phyloP scores from a whole-genome alignment of 2,113 vertebrate species.

The Empidonax alnorum region DNA sequence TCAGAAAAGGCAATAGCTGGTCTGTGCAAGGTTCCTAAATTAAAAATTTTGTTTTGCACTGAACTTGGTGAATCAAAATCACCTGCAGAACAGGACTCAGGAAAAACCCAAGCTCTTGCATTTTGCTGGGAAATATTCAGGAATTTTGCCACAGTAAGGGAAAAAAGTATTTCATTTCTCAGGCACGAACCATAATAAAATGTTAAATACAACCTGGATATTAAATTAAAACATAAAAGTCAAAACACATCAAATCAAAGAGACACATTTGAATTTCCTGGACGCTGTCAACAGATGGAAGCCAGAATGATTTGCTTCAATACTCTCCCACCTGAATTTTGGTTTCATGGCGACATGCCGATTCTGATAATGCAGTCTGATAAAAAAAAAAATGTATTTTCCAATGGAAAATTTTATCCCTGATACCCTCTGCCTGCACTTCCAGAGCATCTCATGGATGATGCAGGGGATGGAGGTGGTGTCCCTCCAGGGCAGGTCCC shows the following conservation, averaged over 20 bases:
- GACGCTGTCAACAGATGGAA: constrained; percentile 15
- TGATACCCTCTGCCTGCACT: neutral
- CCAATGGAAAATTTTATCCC: neutral
- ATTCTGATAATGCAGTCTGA: neutral
- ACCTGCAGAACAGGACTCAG: neutral
- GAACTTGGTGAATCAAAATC: neutral
- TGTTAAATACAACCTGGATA: constrained; percentile 38
- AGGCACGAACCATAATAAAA: neutral
- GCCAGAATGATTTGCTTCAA: neutral
- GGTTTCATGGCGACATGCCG: neutral
- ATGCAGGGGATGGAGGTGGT: neutral
- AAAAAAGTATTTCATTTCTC: constrained; percentile 29
- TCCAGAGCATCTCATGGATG: neutral
- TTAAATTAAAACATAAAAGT: constrained; percentile 44
- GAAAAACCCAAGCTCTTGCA: neutral
- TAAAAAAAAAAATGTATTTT: constrained; percentile 18
- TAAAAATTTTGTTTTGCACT: neutral
- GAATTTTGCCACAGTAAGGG: constrained; percentile 8
- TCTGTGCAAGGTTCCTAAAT: neutral
- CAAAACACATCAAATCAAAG: constrained; percentile 40
- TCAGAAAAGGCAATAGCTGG: neutral
- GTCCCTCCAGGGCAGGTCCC: neutral
- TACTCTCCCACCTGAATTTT: neutral
- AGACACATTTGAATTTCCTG: constrained; percentile 23
- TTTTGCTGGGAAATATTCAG: neutral